A percentile compares a stretch with the other conserved stretches of the same genome.
These are phyloP conservation scores for Ruditapes philippinarum DNA, from an alignment of 1,140 invertebrate species.

Conservation along the genomic window DNA sequence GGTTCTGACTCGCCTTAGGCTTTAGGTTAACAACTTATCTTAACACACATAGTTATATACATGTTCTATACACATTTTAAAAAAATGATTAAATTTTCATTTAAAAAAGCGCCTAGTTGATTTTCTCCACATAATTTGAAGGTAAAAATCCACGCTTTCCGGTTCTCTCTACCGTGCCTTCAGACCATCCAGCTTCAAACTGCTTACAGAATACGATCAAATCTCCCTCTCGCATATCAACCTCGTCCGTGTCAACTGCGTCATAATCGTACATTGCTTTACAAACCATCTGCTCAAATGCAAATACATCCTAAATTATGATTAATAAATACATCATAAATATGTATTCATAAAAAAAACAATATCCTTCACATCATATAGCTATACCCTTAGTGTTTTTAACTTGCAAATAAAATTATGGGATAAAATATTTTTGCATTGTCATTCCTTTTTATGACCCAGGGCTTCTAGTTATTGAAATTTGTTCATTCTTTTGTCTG, in stretches of 20 bases:
- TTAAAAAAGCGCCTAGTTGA: slow-evolving; percentile 48
- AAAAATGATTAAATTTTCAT: slow-evolving; percentile 34
- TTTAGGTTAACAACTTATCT: not conserved
- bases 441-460: too few species aligned
- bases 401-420: too few species aligned
- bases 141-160: slow-evolving; percentile 98
- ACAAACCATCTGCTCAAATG: slow-evolving; percentile 91
- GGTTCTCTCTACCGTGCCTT: slow-evolving; percentile 96
- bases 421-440: too few species aligned
- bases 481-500: too few species aligned
- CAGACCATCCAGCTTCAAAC: slow-evolving; percentile 99
- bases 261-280: slow-evolving; percentile 99
- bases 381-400: too few species aligned
- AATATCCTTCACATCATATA: too few species aligned
- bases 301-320: too few species aligned
- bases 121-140: slow-evolving; percentile 97
- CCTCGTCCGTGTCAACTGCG: slow-evolving; percentile 98
- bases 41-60: slow-evolving; percentile 3
- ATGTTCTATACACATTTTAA: not conserved
- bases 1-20: not conserved
- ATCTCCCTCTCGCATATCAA: slow-evolving; percentile 98
- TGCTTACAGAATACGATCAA: slow-evolving; percentile 97
- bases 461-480: too few species aligned
- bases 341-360: too few species aligned
- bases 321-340: too few species aligned